phyloP scores from a whole-genome alignment of 1,140 invertebrate genomes.

The Dermatophagoides farinae region DNA sequence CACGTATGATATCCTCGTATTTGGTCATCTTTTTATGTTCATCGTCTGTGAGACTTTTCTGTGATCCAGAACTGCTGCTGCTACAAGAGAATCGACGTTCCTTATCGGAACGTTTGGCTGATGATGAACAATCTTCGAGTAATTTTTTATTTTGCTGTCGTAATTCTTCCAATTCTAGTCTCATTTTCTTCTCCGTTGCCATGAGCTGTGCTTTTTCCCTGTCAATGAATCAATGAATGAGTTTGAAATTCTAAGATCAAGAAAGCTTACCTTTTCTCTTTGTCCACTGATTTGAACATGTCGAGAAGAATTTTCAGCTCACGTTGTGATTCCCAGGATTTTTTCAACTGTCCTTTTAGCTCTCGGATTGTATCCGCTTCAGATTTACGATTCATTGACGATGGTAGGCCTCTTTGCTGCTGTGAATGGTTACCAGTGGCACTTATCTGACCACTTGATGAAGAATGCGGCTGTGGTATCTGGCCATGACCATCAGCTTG shows the following conservation, averaged over 20 bases:
- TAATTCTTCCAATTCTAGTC: slow-evolving; percentile 71
- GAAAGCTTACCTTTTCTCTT: slow-evolving; percentile 48
- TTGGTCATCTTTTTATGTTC: slow-evolving; percentile 88
- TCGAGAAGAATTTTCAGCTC: slow-evolving; percentile 74
- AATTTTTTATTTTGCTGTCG: slow-evolving; percentile 23
- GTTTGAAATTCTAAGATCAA: background rate
- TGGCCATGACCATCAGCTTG: background rate
- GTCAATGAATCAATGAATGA: background rate
- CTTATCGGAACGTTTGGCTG: background rate
- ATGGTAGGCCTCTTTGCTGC: slow-evolving; percentile 18
- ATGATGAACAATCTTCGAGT: background rate
- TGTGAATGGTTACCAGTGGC: slow-evolving; percentile 4
- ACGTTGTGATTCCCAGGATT: slow-evolving; percentile 40
- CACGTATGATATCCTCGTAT: slow-evolving; percentile 56
- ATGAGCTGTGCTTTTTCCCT: slow-evolving; percentile 38
- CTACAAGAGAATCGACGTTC: slow-evolving; percentile 39
- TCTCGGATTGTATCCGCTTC: slow-evolving; percentile 47
- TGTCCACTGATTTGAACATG: slow-evolving; percentile 90
- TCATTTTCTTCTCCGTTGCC: slow-evolving; percentile 74
- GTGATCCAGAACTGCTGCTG: slow-evolving; percentile 59
- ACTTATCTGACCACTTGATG: background rate
- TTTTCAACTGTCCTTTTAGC: slow-evolving; percentile 77
- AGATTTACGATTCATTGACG: slow-evolving; percentile 32
- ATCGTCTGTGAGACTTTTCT: slow-evolving; percentile 82
- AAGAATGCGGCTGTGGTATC: background rate